Evolutionary conservation across 2,113 vertebrate genomes (phyloP).

Genomic region (Casuarius casuarius): DNA sequence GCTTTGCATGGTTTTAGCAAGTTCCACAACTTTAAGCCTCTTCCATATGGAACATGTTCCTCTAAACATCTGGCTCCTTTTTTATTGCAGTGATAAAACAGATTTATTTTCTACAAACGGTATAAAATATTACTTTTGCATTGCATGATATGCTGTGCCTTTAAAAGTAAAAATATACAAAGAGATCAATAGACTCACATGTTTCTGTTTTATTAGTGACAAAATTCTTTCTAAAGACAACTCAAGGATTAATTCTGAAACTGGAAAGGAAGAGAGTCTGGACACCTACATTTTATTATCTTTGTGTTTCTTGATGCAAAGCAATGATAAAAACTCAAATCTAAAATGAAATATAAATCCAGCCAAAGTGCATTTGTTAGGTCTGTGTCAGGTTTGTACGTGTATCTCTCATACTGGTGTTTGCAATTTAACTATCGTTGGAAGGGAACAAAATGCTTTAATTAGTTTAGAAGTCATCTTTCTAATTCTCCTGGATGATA

Average conservation of each 20-base stretch:
- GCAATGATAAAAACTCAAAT: background rate
- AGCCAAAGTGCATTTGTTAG: constrained; percentile 30
- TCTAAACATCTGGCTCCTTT: constrained; percentile 84
- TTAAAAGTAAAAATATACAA: constrained; percentile 28
- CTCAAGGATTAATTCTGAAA: constrained; percentile 27
- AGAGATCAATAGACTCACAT: background rate
- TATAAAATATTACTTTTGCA: constrained; percentile 56
- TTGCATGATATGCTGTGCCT: constrained; percentile 16
- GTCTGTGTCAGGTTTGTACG: background rate
- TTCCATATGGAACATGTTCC: constrained; percentile 80
- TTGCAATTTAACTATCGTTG: background rate
- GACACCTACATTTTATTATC: constrained; percentile 53
- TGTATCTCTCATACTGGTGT: background rate
- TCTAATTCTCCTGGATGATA: constrained; percentile 16
- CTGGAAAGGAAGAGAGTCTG: constrained; percentile 17
- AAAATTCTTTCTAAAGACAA: constrained; percentile 37
- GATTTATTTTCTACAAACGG: constrained; percentile 68
- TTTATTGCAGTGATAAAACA: constrained; percentile 64
- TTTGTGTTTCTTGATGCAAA: constrained; percentile 40
- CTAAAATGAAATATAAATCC: constrained; percentile 28
- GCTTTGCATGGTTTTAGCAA: constrained; percentile 78
- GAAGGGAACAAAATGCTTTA: background rate
- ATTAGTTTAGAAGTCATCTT: background rate
- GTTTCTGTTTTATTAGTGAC: background rate
- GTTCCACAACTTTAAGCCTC: constrained; percentile 65